Base-by-base conservation (phyloP, 1,140 invertebrate genomes). In the Monomorium pharaonis region DNA sequence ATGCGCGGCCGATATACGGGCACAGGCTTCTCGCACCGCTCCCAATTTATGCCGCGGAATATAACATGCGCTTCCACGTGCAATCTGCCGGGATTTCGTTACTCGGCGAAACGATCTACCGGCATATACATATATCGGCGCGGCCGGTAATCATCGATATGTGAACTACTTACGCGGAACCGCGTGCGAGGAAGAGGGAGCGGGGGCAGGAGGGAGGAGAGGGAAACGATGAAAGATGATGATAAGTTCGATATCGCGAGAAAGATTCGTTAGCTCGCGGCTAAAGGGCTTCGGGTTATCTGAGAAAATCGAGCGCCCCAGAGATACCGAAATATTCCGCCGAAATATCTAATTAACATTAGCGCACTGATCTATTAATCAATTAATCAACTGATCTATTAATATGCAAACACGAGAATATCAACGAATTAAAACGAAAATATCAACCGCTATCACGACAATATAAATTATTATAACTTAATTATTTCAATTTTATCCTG, bases 11-110 rank as follows among this genome's bases (percentile, higher is more conserved):
- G 51, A 83, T 67, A 62, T 69, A 42, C 21, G 30, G 24, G 37
- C 30, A 63, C 37, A 12, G n/a, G 24, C 47, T 49, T 16, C 80
- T 60, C 49, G 21, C 51, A 85, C 74, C 47, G 24, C 44, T 24
- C 56, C 42, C 70, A 89, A 89, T 91, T 91, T 80, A 85, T 83
- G 51, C 83, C 24, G 47, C n/a, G 54, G 62, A 89, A 91, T 85
- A 91, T 84, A 87, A 84, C 87, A 81, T 86, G 58, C 51, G 24
- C 70, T 81, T 76, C 67, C 51, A 37, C 10, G 21, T 16, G 54
- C 84, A 76, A 75, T 85, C 54, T 70, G 70, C 24, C 18, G 60
- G 27, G 62, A 80, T 76, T 87, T 87, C n/a, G 51, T 37, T 60
- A 49, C 75, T 88, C 89, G 67, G 56, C 74, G 49, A 58, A 33